Evolutionary conservation across 2,888 invertebrate species (phyloP), one percentile per base, ranked within the genome.

Genomic region (Anoncus sp.): DNA sequence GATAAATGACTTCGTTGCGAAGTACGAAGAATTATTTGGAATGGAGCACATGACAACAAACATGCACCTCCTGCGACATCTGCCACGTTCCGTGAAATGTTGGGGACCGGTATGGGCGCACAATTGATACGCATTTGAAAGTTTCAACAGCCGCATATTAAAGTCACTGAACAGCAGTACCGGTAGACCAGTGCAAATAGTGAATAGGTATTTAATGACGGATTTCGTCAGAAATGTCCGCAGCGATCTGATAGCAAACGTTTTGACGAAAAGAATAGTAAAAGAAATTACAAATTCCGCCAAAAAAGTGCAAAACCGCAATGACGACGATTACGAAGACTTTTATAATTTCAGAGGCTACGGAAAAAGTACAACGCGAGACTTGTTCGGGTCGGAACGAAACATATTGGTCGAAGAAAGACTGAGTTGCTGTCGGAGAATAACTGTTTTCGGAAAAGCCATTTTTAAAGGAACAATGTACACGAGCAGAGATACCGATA

Each of bases 81-180:
- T 62, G 71, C 62, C 53, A 16, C 53, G 43, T 55, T 40, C 47
- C 45, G 71, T 72, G 20, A 71, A 62, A 62, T 62, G 71, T 62
- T 72, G 71, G 71, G 71, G 71, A 43, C 71, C 71, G 40, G 20
- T 72, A 53, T 72, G 71, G 71, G 53, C 63, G 71, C 71, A 72
- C 35, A 63, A 72, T 62, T 43, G 24, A 45, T 72, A 72, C 22
- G 31, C 45, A 27, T 72, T 72, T 55, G 71, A 72, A 72, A 53
- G 71, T 72, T 72, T 55, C 45, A 72, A 53, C 62, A 18, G 62
- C 45, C 53, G 43, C 24, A 72, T 72, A 55, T 72, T 72, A 18
- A 45, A 63, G 14, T 72, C 71, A 53, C 31, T 72, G 45, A 53
- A 72, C 71, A 72, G 71, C 71, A 72, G 71, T 62, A 62, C 71